A percentile compares a stretch with the other conserved stretches of the same genome.
Evolutionary conservation across 2,113 vertebrate species (phyloP).

Genomic region (Chitala chitala): DNA sequence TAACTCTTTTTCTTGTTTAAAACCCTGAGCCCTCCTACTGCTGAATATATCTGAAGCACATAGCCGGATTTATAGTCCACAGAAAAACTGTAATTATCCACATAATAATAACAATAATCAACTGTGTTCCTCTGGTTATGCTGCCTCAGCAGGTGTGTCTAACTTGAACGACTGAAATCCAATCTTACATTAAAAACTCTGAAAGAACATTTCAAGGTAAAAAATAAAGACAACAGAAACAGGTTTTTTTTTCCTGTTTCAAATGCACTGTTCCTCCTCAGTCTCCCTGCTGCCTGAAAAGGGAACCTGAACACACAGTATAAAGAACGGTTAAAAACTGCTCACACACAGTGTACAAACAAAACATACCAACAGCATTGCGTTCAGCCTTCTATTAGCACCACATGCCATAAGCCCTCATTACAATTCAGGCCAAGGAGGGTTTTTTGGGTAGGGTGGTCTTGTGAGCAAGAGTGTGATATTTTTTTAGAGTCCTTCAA

Average conservation of each 20-base stretch:
- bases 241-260: background rate
- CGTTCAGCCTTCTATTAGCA: too few relatives aligned
- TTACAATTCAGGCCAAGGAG: too few relatives aligned
- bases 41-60: background rate
- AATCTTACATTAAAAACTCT: slow-evolving; percentile 1
- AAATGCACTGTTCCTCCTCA: slow-evolving; percentile 6
- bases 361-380: background rate
- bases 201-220: slow-evolving; percentile 14
- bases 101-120: background rate
- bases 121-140: background rate
- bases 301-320: background rate
- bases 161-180: background rate
- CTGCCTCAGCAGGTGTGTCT: background rate
- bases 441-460: too few relatives aligned
- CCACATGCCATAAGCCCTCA: too few relatives aligned
- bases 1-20: background rate
- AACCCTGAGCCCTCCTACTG: slow-evolving; percentile 4
- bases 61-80: background rate
- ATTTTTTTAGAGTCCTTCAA: too few relatives aligned
- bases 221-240: slow-evolving; percentile 10
- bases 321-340: background rate
- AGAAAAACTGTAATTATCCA: background rate
- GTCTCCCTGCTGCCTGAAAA: background rate
- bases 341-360: background rate
- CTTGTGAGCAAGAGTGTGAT: too few relatives aligned